Evolutionary conservation across 2,797 vertebrate species (phyloP), one percentile per base, ranked within the genome.

Genomic region (Erethizon dorsatum): DNA sequence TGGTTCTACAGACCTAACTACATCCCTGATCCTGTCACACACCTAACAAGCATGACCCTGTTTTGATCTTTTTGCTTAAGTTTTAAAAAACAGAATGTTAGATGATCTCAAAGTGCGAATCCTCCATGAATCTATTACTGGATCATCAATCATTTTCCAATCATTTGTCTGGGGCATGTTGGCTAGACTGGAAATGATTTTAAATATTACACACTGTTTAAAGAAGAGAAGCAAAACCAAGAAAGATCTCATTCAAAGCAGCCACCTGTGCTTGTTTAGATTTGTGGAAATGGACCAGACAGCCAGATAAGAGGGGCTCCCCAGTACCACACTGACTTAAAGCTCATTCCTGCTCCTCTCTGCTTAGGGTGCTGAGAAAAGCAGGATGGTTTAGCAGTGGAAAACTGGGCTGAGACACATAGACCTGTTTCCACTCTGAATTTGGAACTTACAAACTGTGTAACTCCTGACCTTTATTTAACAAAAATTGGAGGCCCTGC

Each of bases 131-230:
- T 28, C 26, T 33, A 83, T 69, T 50, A 65, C 24, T 45, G 37
- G 67, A 83, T 84, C 45, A 88, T 52, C 31, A 50, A 31, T 94
- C 47, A 41, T 61, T 94, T 69, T 69, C 71, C 52, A 82, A 2
- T 91, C 54, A 26, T 59, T 87, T 83, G 52, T 57, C 4, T 54
- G 56, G 18, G 50, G 37, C 47, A 10, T 63, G 2, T 77, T 95
- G 96, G 90, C 79, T 93, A 98, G 90, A 84, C 71, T 79, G 26
- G 95, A 96, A 96, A 91, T 79, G 56, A 92, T 8, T 94, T 78
- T 96, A 98, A 95, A n/a, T 28, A 63, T 47, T 84, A 11, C 22
- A 26, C 47, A 93, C 69, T 59, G 89, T 2, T 31, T 71, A 94
- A 91, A 97, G 90, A 95, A 80, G 80, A 96, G 37, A 90, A 96